Evolutionary conservation across 2,113 vertebrate species (phyloP).

Genomic region (Phyllopteryx taeniolatus): DNA sequence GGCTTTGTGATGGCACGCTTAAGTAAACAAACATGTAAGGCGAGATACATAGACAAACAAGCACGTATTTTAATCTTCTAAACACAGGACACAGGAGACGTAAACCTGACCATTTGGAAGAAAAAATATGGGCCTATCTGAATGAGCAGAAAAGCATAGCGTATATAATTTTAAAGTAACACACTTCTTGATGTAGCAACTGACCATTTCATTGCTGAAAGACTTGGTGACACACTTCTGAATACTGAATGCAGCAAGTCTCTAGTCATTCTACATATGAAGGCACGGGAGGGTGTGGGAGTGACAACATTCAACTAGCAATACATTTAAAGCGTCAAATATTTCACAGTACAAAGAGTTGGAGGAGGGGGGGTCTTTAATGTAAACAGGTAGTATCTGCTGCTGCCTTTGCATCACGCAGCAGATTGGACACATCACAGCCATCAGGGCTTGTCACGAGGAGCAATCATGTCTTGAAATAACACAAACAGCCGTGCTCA

Average conservation of each 20-base stretch:
- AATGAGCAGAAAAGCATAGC: too few relatives aligned
- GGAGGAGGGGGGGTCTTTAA: constrained; percentile 54
- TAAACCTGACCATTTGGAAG: too few relatives aligned
- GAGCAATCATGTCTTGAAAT: constrained; percentile 64
- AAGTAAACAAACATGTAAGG: too few relatives aligned
- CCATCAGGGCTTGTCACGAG: constrained; percentile 48
- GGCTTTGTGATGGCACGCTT: too few relatives aligned
- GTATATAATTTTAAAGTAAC: too few relatives aligned
- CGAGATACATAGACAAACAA: too few relatives aligned
- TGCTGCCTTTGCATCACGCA: constrained; percentile 25
- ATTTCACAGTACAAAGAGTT: constrained; percentile 59
- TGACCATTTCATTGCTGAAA: constrained; percentile 65
- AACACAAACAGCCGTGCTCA: constrained; percentile 65
- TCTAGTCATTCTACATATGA: constrained; percentile 50
- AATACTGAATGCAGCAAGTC: constrained; percentile 59
- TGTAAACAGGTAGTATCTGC: constrained; percentile 48
- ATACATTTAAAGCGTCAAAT: constrained; percentile 54
- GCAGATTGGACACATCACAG: constrained; percentile 62
- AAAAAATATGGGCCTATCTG: too few relatives aligned
- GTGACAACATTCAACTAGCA: constrained; percentile 58
- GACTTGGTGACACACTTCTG: constrained; percentile 60
- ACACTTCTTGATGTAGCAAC: constrained; percentile 42
- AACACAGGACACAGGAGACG: not conserved
- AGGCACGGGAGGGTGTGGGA: constrained; percentile 1
- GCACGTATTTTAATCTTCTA: too few relatives aligned